phyloP scores from a whole-genome alignment of 2,113 vertebrate genomes.

The Rhabdomys dilectus region DNA sequence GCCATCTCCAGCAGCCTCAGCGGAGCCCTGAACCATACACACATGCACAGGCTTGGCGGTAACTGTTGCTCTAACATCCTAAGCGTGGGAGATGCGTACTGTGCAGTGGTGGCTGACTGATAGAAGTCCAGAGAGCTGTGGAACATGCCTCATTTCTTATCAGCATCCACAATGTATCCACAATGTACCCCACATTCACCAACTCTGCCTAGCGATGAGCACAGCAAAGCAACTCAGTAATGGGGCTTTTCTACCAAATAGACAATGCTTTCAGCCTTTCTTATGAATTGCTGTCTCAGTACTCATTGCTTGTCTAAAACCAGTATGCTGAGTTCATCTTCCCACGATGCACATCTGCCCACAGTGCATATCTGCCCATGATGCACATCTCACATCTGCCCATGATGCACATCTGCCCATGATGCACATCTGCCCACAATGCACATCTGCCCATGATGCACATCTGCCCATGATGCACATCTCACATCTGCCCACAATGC shows the following conservation, averaged over 20 bases:
- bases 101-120: background rate
- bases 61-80: background rate
- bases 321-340: no score
- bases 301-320: no score
- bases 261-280: background rate
- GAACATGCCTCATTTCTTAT: rapidly evolving
- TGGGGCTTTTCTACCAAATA: background rate
- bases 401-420: no score
- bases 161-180: background rate
- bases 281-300: background rate
- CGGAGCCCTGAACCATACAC: background rate
- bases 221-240: background rate
- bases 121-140: background rate
- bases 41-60: no score
- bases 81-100: background rate
- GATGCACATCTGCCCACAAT: no score
- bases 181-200: background rate
- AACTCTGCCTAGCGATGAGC: background rate
- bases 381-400: no score
- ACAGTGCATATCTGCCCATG: no score
- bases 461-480: no score
- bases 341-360: no score
- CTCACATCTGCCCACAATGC: no score
- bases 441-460: no score
- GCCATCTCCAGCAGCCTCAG: background rate